Evolutionary conservation across 2,113 vertebrate genomes (phyloP).

Genomic region (Aegithalos caudatus): DNA sequence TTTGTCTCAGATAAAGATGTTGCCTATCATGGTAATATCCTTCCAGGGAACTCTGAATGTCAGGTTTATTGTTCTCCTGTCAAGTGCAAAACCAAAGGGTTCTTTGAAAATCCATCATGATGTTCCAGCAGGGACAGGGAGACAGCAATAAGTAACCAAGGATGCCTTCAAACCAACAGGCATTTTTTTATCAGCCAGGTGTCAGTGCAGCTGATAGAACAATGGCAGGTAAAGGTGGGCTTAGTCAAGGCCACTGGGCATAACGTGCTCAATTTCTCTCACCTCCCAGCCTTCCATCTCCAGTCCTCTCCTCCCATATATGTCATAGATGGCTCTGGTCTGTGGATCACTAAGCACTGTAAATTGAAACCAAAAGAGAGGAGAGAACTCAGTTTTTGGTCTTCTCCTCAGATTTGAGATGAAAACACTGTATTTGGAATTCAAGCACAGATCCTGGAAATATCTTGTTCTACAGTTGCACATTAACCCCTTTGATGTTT

Average conservation of each 20-base stretch:
- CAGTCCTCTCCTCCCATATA: constrained; percentile 95
- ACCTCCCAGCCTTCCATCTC: constrained; percentile 99
- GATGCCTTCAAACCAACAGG: not conserved
- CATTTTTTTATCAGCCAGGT: not conserved
- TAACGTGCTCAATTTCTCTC: constrained; percentile 34
- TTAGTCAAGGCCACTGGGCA: not conserved
- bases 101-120: not conserved
- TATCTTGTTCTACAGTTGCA: not conserved
- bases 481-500: not conserved
- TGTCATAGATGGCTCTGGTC: constrained; percentile 96
- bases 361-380: constrained; percentile 47
- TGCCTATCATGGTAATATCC: not conserved
- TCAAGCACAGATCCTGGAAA: not conserved
- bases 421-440: not conserved
- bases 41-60: not conserved
- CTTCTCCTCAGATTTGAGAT: not conserved
- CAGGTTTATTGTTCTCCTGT: not conserved
- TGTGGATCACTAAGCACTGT: constrained; percentile 96
- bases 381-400: not conserved
- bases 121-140: not conserved
- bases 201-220: not conserved
- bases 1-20: constrained; percentile 5
- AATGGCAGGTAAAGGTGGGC: not conserved
- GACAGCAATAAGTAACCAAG: not conserved
- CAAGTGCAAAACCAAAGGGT: not conserved